Base-by-base conservation (phyloP, 2,797 vertebrate genomes). In the Ctenosaura bakeri region DNA sequence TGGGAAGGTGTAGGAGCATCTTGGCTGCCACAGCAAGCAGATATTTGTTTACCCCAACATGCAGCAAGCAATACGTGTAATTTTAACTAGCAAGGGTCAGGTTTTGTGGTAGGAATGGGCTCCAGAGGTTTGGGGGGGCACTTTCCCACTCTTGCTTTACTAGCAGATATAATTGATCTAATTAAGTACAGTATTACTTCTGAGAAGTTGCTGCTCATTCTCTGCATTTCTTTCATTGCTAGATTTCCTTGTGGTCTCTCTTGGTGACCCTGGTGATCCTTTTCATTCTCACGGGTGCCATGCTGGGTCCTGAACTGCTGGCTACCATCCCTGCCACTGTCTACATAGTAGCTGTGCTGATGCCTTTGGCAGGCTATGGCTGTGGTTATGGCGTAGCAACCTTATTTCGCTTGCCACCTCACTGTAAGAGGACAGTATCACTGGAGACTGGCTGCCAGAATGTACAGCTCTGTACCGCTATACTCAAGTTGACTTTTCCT, bases 391-490 rank as follows among this genome's bases (percentile, higher is more conserved):
- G 99, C 88, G 96, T 99, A 90, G 99, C 98, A 0, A 90, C 97
- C 0, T 93, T 99, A 90, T 99, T 99, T 85, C 97, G 95, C 74
- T 98, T 99, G 90, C 98, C 99, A 0, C 98, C 98, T 2, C 98
- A 97, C 97, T 97, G 98, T 97, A 97, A 98, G 91, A 97, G 99
- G 94, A 97, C 99, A 0, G 98, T 99, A 2, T 99, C 98, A 18
- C 91, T 99, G 96, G 99, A 99, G 96, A 99, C 99, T 0, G 99
- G 99, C 0, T 99, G 99, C 95, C 99, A 99, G 96, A 99, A 99
- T 0, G 98, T 99, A 88, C 99, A 99, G 97, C 98, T 99, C 88
- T 99, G 99, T 95, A 99, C 99, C 0, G 99, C 99, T 95, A 99
- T 99, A 92, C 98, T 99, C 69, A 99, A 99, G 92, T 97, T 99